Percentiles rank a stretch among this genome's conserved stretches.
phyloP scores from a whole-genome alignment of 2,888 invertebrate genomes.

The Onthophagus sagittarius region DNA sequence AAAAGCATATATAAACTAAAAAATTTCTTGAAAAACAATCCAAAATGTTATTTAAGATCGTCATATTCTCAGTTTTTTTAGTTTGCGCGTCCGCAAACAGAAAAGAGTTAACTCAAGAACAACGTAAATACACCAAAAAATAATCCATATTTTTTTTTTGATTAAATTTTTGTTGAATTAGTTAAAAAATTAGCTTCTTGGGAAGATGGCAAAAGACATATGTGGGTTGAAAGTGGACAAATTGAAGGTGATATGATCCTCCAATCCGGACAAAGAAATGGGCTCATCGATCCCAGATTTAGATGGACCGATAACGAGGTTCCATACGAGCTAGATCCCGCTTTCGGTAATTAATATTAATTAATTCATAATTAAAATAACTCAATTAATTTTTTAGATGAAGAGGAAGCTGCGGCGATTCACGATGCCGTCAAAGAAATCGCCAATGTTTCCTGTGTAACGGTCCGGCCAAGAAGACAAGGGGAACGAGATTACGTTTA shows the following conservation, averaged over 20 bases:
- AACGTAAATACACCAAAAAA: background rate
- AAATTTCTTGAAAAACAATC: background rate
- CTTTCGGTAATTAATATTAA: conserved; percentile 11
- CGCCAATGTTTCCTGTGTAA: conserved; percentile 14
- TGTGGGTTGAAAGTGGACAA: conserved; percentile 29
- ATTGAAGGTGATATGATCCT: conserved; percentile 28
- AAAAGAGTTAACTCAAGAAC: background rate
- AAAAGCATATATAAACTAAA: background rate
- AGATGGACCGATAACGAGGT: conserved; percentile 25
- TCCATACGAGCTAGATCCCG: conserved; percentile 21
- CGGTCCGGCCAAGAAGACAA: conserved; percentile 12
- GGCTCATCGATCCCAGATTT: conserved; percentile 14
- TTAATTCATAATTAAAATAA: background rate
- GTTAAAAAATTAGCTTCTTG: background rate
- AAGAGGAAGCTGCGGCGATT: conserved; percentile 6
- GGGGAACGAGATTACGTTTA: conserved; percentile 17
- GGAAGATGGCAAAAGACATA: conserved; percentile 17
- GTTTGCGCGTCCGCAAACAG: background rate
- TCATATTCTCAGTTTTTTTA: background rate
- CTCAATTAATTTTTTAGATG: background rate
- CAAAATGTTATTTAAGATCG: background rate
- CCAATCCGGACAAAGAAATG: conserved; percentile 19
- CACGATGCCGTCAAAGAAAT: conserved; percentile 10
- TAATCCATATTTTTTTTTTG: no score
- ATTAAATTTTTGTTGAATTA: background rate